phyloP scores from a whole-genome alignment of 2,113 vertebrate species.

The Elachura formosa region DNA sequence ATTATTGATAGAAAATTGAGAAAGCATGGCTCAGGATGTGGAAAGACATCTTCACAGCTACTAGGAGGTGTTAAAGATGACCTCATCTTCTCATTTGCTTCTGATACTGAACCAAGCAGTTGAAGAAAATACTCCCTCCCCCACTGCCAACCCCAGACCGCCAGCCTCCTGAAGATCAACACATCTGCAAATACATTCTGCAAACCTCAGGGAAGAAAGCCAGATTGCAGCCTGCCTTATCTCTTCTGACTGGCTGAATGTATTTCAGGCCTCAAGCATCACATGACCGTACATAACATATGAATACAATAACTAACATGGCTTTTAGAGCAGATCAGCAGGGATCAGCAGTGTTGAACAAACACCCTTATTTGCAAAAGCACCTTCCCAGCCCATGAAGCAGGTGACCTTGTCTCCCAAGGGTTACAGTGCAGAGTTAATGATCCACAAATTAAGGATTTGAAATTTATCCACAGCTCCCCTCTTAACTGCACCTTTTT shows the following conservation, averaged over 20 bases:
- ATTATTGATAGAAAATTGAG: not conserved
- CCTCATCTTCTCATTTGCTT: not conserved
- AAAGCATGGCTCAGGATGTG: not conserved
- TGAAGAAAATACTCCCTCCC: not conserved
- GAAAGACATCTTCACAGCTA: not conserved
- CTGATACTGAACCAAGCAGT: not conserved
- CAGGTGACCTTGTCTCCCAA: slow-evolving; percentile 34
- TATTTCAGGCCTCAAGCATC: slow-evolving; percentile 37
- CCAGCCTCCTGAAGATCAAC: slow-evolving; percentile 13
- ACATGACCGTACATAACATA: slow-evolving; percentile 47
- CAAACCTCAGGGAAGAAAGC: slow-evolving; percentile 53
- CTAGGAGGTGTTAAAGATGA: not conserved
- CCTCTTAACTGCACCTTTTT: not conserved
- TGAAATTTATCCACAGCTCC: not conserved
- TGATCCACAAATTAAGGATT: slow-evolving; percentile 16
- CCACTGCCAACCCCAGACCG: not conserved
- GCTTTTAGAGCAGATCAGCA: slow-evolving; percentile 55
- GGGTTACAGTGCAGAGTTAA: slow-evolving; percentile 32
- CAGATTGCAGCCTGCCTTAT: slow-evolving; percentile 67
- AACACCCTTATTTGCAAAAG: slow-evolving; percentile 57
- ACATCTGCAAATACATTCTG: slow-evolving; percentile 62
- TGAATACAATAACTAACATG: slow-evolving; percentile 29
- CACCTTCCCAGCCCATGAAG: slow-evolving; percentile 5
- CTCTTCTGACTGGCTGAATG: slow-evolving; percentile 51
- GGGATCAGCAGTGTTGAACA: slow-evolving; percentile 45